These are phyloP conservation scores for Patella pellucida DNA, from an alignment of 2,888 invertebrate species.

Conservation along the genomic window DNA sequence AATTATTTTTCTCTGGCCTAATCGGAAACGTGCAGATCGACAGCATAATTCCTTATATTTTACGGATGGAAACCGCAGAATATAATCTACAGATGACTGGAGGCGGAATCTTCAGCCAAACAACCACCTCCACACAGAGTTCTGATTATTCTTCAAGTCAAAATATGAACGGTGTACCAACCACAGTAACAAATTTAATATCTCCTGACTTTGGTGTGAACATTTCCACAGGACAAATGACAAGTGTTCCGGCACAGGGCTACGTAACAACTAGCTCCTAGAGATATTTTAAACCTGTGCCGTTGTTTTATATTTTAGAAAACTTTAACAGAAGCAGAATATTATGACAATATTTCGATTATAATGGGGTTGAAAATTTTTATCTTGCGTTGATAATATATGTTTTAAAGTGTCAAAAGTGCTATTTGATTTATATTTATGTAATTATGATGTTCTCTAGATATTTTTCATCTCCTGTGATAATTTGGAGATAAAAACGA, in stretches of 20 bases:
- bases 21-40: constrained; percentile 95
- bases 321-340: too few species aligned
- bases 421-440: too few species aligned
- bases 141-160: constrained; percentile 12
- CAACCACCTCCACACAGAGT: constrained; percentile 9
- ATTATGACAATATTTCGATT: too few species aligned
- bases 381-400: too few species aligned
- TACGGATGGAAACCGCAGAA: constrained; percentile 76
- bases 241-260: neutral
- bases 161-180: neutral
- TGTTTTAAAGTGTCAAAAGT: too few species aligned
- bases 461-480: too few species aligned
- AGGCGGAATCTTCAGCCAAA: constrained; percentile 36
- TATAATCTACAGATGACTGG: constrained; percentile 67
- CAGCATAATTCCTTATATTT: constrained; percentile 91
- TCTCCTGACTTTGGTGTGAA: constrained; percentile 1
- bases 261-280: neutral
- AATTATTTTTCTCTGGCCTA: constrained; percentile 92
- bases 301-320: too few species aligned
- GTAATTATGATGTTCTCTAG: too few species aligned
- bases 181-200: neutral
- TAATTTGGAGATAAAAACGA: too few species aligned
- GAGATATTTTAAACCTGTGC: too few species aligned
- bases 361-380: too few species aligned
- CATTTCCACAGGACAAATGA: neutral